Base-by-base conservation (phyloP, 2,113 vertebrate species). In the Lethenteron reissneri region DNA sequence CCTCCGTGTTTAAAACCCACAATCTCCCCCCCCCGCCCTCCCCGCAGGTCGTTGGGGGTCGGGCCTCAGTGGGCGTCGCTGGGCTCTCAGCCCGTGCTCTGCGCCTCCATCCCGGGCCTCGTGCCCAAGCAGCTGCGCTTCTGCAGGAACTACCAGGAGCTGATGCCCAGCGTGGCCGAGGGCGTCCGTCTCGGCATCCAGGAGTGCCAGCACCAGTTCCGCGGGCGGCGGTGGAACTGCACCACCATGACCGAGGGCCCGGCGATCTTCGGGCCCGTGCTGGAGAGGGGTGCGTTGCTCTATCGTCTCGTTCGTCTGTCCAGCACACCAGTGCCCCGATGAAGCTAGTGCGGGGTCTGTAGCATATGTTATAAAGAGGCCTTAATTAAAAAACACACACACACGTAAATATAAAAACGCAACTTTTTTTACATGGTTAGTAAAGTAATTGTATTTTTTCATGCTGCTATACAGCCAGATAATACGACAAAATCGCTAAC, bases 81-180 rank as follows among this genome's bases (percentile, higher is more conserved):
- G 83, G 86, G 86, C 3, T 86, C 86, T 2, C 89, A 90, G 76
- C 94, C 92, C 68, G 88, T 89, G 74, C 86, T 91, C 17, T 97
- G 94, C 0, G 88, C 89, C 76, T 90, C 85, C 75, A 96, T 97
- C 76, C 94, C 94, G 0, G 94, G 94, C 41, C 83, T 97, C 71
- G 89, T 97, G 74, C 90, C 92, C 76, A 97, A 95, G 78, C 92
- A 97, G 81, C 84, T 97, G 71, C 87, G 92, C 7, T 96, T 97
- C 83, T 97, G 92, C 76, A 81, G 92, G 73, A 96, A 95, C 83
- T 95, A 95, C 8, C 84, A 95, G 80, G 90, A 96, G 77, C 92
- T 95, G 80, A 97, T 97, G 92, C 92, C 92, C 77, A 95, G 90
- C 0, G 89, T 97, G 74, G 94, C 91, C 0, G 90, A 96, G 73